Base-by-base conservation (phyloP, 1,140 invertebrate species). In the Drosophila nigrodunni region DNA sequence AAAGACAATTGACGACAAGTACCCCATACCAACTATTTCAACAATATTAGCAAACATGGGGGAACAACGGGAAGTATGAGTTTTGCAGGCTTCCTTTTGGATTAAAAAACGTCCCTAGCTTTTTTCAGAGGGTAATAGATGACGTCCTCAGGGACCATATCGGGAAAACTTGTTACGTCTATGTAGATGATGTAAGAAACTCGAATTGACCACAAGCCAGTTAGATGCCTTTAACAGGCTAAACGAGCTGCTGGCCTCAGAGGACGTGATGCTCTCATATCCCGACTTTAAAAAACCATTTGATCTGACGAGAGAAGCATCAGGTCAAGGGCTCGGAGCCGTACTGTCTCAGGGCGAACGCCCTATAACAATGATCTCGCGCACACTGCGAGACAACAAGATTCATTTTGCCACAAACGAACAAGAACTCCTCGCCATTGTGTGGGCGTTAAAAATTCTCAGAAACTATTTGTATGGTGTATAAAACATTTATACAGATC, bases 1-100 rank as follows among this genome's bases (percentile, higher is more conserved):
- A n/a, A 43, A 43, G 7, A 65, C 35, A 18, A 52, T 44, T 11
- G 61, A 55, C 34, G 61, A 54, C n/a, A 57, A 54, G 35, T 66
- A 55, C 15, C 62, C 50, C 5, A 47, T 55, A 2, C 62, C 62
- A 2, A 18, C 21, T 10, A 66, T 66, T 44, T 55, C 50, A 9
- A 44, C 50, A 2, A 46, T 66, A 21, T 15, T 66, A 25, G 55
- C 62, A 44, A 66, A 66, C 30, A 55, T 66, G 39, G 62, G 50
- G 21, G 60, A 35, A 13, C 37, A 64, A 13, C 52, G 21, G 43
- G 3, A 13, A 44, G 7, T 44, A 44, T 13, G 43, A 13, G 43
- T 44, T 44, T n/a, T 15, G 43, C 9, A 13, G 43, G 13, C n/a
- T 44, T 9, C n/a, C 43, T 4, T 44, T 44, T 44, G 43, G 43